Base-by-base conservation (phyloP, 2,888 invertebrate genomes). In the Mimumesa dahlbomi region DNA sequence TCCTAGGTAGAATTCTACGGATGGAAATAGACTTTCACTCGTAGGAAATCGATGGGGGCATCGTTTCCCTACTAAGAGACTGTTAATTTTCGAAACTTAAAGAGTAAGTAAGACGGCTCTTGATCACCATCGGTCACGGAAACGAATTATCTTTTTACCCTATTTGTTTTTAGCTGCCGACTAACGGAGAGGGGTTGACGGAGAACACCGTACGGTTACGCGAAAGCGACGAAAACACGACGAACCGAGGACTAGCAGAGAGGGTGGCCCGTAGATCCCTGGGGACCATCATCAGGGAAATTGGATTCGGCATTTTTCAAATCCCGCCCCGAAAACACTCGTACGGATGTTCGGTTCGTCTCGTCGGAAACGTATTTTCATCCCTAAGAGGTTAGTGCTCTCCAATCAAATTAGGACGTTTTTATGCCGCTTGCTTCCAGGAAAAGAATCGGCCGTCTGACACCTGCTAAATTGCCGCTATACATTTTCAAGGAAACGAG, bases 231-330 rank as follows among this genome's bases (percentile, higher is more conserved):
- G 74, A 82, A 82, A 83, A 82, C 74, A 66, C 73, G 69, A 42
- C 62, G 70, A 46, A 49, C 61, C 50, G 61, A 64, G 63, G 31
- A 67, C 63, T 66, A 57, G 58, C 42, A 46, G 65, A 53, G 69
- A 42, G 64, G 67, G 64, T 22, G 54, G 52, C 59, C 48, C 61
- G 49, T 54, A 11, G 29, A 57, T 86, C 85, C 85, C 88, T 53
- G 54, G 84, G 85, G 86, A 82, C 82, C 82, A 82, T 89, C 85
- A 87, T 88, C 88, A 85, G 85, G 83, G 83, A 88, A 88, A 88
- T 89, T 87, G 87, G 85, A 87, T 84, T 84, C 82, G 82, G 83
- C 84, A 84, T 85, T 87, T 88, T 86, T 86, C 85, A 84, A 81
- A 80, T 77, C 78, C 77, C 67, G 61, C 68, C 73, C 69, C 53